Percentiles rank a stretch among this genome's conserved stretches.
Conservation (phyloP, 2,113 vertebrate genomes). For the Eolophus roseicapilla region DNA sequence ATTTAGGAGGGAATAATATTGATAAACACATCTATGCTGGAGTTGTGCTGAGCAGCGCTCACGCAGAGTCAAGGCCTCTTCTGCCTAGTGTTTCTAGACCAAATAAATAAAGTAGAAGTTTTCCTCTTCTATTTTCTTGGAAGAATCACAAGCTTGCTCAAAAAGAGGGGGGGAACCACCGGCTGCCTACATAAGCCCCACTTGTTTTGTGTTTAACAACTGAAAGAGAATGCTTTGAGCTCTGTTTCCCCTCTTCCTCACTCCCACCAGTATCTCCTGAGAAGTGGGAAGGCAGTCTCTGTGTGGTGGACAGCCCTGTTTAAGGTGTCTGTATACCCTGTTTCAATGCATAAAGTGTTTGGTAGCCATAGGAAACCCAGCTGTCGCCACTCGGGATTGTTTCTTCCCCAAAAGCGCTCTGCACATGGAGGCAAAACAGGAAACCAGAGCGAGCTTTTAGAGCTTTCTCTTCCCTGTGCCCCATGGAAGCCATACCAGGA, state of each 20-base stretch:
- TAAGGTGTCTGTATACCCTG: not conserved
- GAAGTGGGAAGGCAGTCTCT: not conserved
- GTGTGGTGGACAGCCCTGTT: not conserved
- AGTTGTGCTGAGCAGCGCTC: not conserved
- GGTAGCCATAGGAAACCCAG: not conserved
- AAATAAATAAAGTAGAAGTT: not conserved
- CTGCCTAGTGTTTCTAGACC: not conserved
- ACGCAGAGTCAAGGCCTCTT: not conserved
- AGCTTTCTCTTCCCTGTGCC: not conserved
- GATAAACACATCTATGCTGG: not conserved
- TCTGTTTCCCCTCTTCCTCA: not conserved
- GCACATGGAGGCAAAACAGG: not conserved
- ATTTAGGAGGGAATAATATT: not conserved
- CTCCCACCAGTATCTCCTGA: not conserved
- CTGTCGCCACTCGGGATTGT: not conserved
- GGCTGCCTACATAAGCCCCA: not conserved
- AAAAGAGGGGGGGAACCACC: not conserved
- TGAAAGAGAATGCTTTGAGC: not conserved
- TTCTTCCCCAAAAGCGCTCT: not conserved
- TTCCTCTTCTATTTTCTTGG: not conserved
- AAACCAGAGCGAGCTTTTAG: not conserved
- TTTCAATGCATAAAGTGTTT: not conserved
- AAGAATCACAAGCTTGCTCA: not conserved
- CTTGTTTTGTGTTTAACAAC: not conserved
- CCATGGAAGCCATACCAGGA: not conserved